Conservation (phyloP, 2,113 vertebrate species). For the Corythornis vintsioides region DNA sequence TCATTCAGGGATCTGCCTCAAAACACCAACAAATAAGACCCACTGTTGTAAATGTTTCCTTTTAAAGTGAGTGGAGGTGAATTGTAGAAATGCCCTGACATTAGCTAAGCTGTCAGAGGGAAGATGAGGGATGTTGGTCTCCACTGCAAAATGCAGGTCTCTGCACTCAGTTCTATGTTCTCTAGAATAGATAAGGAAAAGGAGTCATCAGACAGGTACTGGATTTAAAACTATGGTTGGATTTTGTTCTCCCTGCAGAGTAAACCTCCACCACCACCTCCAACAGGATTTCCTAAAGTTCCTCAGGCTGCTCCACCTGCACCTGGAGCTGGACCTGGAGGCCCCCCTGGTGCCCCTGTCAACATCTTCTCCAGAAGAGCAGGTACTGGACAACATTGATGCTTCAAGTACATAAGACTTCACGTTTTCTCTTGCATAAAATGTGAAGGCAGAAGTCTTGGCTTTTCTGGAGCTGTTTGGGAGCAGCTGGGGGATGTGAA, state of each 20-base stretch:
- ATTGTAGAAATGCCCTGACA: background rate
- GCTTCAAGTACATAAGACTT: background rate
- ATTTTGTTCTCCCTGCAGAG: constrained; percentile 71
- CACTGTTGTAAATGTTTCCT: background rate
- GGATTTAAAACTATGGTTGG: background rate
- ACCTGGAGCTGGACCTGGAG: constrained; percentile 66
- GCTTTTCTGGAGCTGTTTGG: background rate
- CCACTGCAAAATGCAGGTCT: too few relatives aligned
- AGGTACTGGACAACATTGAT: constrained; percentile 71
- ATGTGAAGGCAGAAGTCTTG: background rate
- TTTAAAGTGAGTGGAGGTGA: background rate
- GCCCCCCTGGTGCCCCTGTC: constrained; percentile 73
- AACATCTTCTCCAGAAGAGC: constrained; percentile 95
- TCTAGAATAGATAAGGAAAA: background rate
- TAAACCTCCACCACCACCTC: constrained; percentile 90
- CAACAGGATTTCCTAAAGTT: constrained; percentile 82
- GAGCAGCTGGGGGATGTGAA: background rate
- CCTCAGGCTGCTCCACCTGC: constrained; percentile 69
- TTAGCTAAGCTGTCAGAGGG: background rate
- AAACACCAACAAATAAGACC: background rate
- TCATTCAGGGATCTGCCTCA: background rate
- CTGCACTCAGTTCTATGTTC: background rate
- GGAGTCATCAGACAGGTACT: background rate
- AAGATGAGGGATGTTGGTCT: background rate
- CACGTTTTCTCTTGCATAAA: background rate